Evolutionary conservation across 2,888 invertebrate genomes (phyloP), one percentile per base, ranked within the genome.

Genomic region (Escarpia spicata): DNA sequence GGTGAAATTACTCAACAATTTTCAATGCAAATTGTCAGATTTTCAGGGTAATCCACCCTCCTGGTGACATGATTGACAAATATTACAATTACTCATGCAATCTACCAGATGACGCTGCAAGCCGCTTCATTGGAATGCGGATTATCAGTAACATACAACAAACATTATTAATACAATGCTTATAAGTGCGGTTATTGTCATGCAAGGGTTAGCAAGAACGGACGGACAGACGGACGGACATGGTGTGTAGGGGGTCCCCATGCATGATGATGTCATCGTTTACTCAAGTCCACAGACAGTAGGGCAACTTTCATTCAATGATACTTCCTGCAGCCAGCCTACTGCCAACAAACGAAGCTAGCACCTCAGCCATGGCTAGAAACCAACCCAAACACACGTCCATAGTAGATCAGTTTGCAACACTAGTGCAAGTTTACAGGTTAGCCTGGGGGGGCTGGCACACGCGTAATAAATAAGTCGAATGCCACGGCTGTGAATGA

Each of bases 231-330:
- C 26, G 26, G 75, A 52, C 75, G 19, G 75, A 75, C 75, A 75
- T n/a, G 75, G 3, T 75, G 75, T 75, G 15, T 52, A 52, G 52
- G 52, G 37, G 75, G n/a, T 75, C 75, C 75, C 75, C 75, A 75
- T 75, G 75, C 75, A 75, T 75, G 75, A 75, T 75, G 75, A 75
- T 75, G 75, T 75, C 75, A 75, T 75, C 75, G 4, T 75, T 75
- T 6, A 75, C 75, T 26, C 15, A 26, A 75, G n/a, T 75, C 75
- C 75, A 75, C 26, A 75, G 75, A 75, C 75, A 19, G 75, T n/a
- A n/a, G 52, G 52, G 52, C 52, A 52, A 52, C 52, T 75, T 75
- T 75, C 75, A 75, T 26, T 75, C 75, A 75, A 75, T 26, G n/a
- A 26, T 75, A 75, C 75, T 75, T 75, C 19, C 75, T 75, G 26